Evolutionary conservation across 2,888 invertebrate species (phyloP).

Genomic region (Leistus spinibarbis): DNA sequence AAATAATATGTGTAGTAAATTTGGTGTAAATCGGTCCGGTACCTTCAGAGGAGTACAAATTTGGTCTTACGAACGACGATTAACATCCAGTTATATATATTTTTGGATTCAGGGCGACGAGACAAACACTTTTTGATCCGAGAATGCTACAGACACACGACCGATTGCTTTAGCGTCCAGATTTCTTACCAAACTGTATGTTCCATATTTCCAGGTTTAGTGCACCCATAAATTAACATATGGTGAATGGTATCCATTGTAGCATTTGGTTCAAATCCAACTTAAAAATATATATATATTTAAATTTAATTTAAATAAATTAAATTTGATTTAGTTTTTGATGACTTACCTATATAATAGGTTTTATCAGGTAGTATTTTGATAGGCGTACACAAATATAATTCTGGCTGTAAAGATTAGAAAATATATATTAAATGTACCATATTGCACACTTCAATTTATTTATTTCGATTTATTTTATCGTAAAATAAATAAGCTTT

Average conservation of each 20-base stretch:
- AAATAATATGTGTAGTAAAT: too few relatives aligned
- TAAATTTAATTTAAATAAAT: neutral
- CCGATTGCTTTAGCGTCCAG: too few relatives aligned
- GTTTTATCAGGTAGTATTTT: slow-evolving; percentile 76
- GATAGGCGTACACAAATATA: slow-evolving; percentile 90
- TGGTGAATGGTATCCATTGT: slow-evolving; percentile 92
- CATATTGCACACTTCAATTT: neutral
- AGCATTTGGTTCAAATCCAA: slow-evolving; percentile 91
- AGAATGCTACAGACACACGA: too few relatives aligned
- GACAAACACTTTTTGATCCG: too few relatives aligned
- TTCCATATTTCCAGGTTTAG: slow-evolving; percentile 72
- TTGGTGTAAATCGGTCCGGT: too few relatives aligned
- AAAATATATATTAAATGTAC: neutral
- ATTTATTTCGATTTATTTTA: neutral
- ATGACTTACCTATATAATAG: slow-evolving; percentile 78
- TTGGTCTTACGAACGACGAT: too few relatives aligned
- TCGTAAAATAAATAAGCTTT: too few relatives aligned
- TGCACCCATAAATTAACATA: slow-evolving; percentile 90
- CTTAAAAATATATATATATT: slow-evolving; percentile 56
- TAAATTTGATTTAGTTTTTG: neutral
- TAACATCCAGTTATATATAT: too few relatives aligned
- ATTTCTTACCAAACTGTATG: neutral
- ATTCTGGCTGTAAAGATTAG: slow-evolving; percentile 75
- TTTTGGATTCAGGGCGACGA: too few relatives aligned
- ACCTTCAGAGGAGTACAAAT: too few relatives aligned